Evolutionary conservation across 2,113 vertebrate species (phyloP), one percentile per base, ranked within the genome.

Genomic region (Bolborhynchus lineola): DNA sequence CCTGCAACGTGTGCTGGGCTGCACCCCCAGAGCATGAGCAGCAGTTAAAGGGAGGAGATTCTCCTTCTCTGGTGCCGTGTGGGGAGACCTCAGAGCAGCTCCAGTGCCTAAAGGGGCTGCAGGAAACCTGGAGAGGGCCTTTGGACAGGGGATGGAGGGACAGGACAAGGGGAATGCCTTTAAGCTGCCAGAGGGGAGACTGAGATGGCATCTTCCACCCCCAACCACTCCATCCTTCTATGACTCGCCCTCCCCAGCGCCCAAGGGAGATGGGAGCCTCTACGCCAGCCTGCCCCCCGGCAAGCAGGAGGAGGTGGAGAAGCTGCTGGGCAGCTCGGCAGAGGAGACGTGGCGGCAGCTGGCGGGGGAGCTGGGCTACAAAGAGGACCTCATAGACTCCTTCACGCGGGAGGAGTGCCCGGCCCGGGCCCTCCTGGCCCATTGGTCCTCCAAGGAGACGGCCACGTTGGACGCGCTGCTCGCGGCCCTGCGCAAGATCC

Each of bases 271-370:
- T 0, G 98, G 98, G 33, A 98, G 93, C 78, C 98, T 98, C 2
- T 99, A 98, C 64, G 91, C 98, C 93, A 98, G 96, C 55, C 97
- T 99, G 86, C 98, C 99, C 0, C 94, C 99, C 11, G 98, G 98
- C 97, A 99, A 99, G 86, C 97, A 98, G 68, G 98, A 99, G 77
- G 99, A 99, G 91, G 98, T 99, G 62, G 99, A 99, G 97, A 99
- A 99, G 90, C 98, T 99, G 84, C 98, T 99, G 92, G 98, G 98
- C 49, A 97, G 98, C 88, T 98, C 98, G 0, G 96, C 98, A 0
- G 98, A 99, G 41, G 99, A 99, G 74, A 98, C 99, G 68, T 99
- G 99, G 99, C 97, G 98, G 96, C 98, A 97, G 95, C 97, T 99
- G 97, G 99, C 99, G 0, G 98, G 98, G 3, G 98, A 99, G 95